Percentiles rank a stretch among this genome's conserved stretches.
Evolutionary conservation across 2,888 invertebrate genomes (phyloP).

Genomic region (Cyrtodaria siliqua): DNA sequence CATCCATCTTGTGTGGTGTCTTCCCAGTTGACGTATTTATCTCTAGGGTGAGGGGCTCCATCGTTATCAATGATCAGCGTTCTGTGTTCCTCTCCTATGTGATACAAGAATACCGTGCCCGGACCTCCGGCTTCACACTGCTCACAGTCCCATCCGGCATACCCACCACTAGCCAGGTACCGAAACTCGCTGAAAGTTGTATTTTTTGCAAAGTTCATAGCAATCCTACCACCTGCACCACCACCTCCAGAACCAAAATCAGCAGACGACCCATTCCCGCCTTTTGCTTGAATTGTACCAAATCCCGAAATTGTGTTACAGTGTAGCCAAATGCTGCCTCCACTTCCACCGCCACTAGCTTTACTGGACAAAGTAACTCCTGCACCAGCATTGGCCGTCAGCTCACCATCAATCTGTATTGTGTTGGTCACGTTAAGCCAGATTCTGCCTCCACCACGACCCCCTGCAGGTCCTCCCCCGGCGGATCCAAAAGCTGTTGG

Average conservation of each 20-base stretch:
- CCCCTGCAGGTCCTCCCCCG: conserved; percentile 72
- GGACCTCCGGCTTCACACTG: conserved; percentile 73
- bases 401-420: conserved; percentile 72
- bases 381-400: conserved; percentile 71
- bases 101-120: conserved; percentile 76
- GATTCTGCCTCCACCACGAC: conserved; percentile 75
- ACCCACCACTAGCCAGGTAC: conserved; percentile 74
- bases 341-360: conserved; percentile 76
- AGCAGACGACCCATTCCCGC: conserved; percentile 64
- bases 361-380: conserved; percentile 46
- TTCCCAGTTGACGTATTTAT: conserved; percentile 73
- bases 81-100: conserved; percentile 70
- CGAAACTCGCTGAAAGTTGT: conserved; percentile 77
- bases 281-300: conserved; percentile 65
- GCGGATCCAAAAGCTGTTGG: conserved; percentile 75
- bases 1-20: conserved; percentile 67
- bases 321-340: conserved; percentile 77
- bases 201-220: conserved; percentile 74
- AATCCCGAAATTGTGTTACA: conserved; percentile 69
- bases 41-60: conserved; percentile 62
- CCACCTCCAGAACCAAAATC: conserved; percentile 60
- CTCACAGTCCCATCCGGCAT: conserved; percentile 53
- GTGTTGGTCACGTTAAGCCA: conserved; percentile 79
- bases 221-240: conserved; percentile 76
- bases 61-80: conserved; percentile 77